Conservation (phyloP, 2,113 vertebrate species). For the Psittacara wagleri region DNA sequence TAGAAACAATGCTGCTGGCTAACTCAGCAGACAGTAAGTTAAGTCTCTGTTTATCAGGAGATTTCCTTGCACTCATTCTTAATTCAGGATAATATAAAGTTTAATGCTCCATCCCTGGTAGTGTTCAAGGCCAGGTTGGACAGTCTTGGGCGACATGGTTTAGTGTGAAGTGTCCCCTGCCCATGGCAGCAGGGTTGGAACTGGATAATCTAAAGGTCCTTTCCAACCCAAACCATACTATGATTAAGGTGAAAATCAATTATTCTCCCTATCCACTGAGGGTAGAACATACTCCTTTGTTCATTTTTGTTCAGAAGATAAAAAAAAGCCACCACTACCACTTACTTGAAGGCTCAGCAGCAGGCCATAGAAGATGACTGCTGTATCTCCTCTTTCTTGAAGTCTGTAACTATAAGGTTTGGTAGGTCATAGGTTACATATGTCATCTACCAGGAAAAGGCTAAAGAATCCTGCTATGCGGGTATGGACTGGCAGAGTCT, state of each 20-base stretch:
- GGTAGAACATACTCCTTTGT: not conserved
- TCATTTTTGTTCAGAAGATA: not conserved
- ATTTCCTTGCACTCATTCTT: not conserved
- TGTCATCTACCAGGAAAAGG: not conserved
- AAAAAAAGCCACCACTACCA: not conserved
- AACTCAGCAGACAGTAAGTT: not conserved
- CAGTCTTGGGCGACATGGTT: not conserved
- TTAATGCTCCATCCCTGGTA: not conserved
- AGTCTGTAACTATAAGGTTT: not conserved
- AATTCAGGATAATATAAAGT: not conserved
- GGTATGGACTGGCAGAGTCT: not conserved
- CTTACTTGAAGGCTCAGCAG: not conserved
- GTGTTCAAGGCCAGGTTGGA: not conserved
- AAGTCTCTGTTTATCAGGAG: not conserved
- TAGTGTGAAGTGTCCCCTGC: not conserved
- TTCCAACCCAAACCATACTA: not conserved
- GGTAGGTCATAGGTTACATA: not conserved
- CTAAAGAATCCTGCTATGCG: not conserved
- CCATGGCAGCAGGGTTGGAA: not conserved
- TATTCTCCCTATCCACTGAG: not conserved
- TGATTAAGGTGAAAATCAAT: not conserved
- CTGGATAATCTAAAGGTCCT: not conserved
- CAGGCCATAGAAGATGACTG: not conserved
- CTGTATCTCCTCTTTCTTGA: not conserved
- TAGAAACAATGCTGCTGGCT: not conserved